Evolutionary conservation across 2,113 vertebrate genomes (phyloP).

Genomic region (Gymnarchus niloticus): DNA sequence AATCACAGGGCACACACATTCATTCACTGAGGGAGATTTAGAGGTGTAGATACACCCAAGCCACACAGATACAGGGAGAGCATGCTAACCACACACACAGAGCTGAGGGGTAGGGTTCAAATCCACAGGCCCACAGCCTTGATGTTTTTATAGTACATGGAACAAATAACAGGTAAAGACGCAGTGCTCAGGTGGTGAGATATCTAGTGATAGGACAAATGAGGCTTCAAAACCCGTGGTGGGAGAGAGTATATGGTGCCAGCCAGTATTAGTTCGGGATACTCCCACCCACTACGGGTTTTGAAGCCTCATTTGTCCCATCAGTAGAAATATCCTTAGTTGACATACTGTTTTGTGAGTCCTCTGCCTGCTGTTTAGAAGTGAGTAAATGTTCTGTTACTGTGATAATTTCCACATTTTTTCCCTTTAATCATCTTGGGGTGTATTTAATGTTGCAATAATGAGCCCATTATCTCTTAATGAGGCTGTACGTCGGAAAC

Average conservation of each 20-base stretch:
- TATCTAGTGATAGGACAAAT: no score
- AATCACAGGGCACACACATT: not conserved
- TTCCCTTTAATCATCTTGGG: not conserved
- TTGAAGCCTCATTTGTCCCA: no score
- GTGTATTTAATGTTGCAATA: not conserved
- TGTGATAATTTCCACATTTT: constrained; percentile 11
- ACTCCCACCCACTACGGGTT: no score
- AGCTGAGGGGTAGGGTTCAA: not conserved
- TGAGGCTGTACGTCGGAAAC: not conserved
- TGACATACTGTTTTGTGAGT: not conserved
- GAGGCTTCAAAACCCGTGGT: no score
- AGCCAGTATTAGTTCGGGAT: no score
- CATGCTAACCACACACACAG: not conserved
- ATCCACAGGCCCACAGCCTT: not conserved
- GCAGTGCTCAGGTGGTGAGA: not conserved
- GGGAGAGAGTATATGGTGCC: no score
- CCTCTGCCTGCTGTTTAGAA: not conserved
- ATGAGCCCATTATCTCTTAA: constrained; percentile 8
- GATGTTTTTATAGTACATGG: not conserved
- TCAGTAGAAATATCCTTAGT: not conserved
- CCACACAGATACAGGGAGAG: not conserved
- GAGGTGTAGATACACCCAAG: not conserved
- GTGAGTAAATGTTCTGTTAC: constrained; percentile 6
- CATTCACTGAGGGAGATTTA: not conserved
- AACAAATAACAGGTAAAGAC: not conserved